phyloP scores from a whole-genome alignment of 2,888 invertebrate genomes.

The Drosophila greeni region DNA sequence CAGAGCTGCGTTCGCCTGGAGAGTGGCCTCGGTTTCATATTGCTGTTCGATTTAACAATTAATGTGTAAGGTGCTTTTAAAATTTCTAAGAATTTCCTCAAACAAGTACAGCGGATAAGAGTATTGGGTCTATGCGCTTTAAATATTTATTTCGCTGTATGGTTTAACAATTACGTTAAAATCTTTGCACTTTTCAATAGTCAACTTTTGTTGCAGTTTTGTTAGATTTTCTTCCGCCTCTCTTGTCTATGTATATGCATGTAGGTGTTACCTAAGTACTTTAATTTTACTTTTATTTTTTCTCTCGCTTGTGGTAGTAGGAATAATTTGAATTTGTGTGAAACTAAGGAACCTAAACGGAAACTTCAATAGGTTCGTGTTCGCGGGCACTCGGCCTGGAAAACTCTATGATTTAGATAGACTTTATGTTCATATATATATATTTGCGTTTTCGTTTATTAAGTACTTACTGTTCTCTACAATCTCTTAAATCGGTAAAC shows the following conservation, averaged over 20 bases:
- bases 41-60: slow-evolving; percentile 47
- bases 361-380: slow-evolving; percentile 34
- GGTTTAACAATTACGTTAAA: slow-evolving; percentile 73
- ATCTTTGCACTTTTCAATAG: slow-evolving; percentile 73
- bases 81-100: slow-evolving; percentile 59
- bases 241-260: slow-evolving; percentile 31
- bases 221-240: slow-evolving; percentile 33
- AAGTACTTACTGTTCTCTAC: slow-evolving; percentile 61
- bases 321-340: slow-evolving; percentile 26
- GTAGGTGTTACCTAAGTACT: slow-evolving; percentile 31
- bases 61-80: slow-evolving; percentile 59
- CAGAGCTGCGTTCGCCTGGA: neutral
- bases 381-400: slow-evolving; percentile 56
- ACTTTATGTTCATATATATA: slow-evolving; percentile 31
- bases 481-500: slow-evolving; percentile 17
- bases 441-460: slow-evolving; percentile 6
- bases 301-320: slow-evolving; percentile 25
- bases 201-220: slow-evolving; percentile 59
- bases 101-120: slow-evolving; percentile 68
- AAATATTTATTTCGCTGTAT: slow-evolving; percentile 67
- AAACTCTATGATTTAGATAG: slow-evolving; percentile 60
- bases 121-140: slow-evolving; percentile 33
- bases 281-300: slow-evolving; percentile 8
- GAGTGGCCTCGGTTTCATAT: slow-evolving; percentile 12
- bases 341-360: slow-evolving; percentile 27